phyloP scores from a whole-genome alignment of 1,140 invertebrate genomes.

The Drosophila funebris region DNA sequence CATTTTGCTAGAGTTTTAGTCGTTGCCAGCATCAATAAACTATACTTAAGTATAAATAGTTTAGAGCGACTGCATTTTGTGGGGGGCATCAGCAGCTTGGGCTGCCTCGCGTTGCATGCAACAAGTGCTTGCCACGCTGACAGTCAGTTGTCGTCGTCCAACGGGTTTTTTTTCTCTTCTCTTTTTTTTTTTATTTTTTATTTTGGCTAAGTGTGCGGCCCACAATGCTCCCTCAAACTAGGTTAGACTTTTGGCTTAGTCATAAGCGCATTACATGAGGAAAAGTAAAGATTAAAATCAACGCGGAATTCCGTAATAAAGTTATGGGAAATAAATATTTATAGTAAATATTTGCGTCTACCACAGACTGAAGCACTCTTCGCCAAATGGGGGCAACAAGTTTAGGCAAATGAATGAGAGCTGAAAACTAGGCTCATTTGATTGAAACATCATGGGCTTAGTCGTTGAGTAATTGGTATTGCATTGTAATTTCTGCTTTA shows the following conservation, averaged over 20 bases:
- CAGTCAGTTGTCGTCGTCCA: slow-evolving; percentile 48
- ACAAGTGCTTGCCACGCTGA: slow-evolving; percentile 61
- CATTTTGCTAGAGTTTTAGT: slow-evolving; percentile 36
- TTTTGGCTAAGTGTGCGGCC: slow-evolving; percentile 28
- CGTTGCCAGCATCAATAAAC: slow-evolving; percentile 62
- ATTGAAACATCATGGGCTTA: not conserved
- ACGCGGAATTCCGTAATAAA: slow-evolving; percentile 30
- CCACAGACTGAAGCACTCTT: not conserved
- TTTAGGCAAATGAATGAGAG: not conserved
- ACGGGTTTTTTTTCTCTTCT: slow-evolving; percentile 22
- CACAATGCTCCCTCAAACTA: slow-evolving; percentile 41
- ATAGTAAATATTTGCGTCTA: slow-evolving; percentile 17
- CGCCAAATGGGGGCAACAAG: not conserved
- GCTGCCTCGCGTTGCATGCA: slow-evolving; percentile 37
- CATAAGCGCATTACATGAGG: slow-evolving; percentile 41
- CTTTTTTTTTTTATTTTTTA: not conserved
- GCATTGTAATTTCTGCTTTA: no score
- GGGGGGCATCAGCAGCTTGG: slow-evolving; percentile 55
- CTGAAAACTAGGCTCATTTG: not conserved
- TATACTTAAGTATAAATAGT: slow-evolving; percentile 75
- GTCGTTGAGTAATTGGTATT: not conserved
- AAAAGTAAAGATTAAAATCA: slow-evolving; percentile 32
- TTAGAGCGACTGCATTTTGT: slow-evolving; percentile 61
- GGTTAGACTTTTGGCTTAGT: slow-evolving; percentile 51
- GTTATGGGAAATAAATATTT: slow-evolving; percentile 46